These are phyloP conservation scores for Agelaius tricolor DNA, from an alignment of 2,113 vertebrate genomes.

Conservation along the genomic window DNA sequence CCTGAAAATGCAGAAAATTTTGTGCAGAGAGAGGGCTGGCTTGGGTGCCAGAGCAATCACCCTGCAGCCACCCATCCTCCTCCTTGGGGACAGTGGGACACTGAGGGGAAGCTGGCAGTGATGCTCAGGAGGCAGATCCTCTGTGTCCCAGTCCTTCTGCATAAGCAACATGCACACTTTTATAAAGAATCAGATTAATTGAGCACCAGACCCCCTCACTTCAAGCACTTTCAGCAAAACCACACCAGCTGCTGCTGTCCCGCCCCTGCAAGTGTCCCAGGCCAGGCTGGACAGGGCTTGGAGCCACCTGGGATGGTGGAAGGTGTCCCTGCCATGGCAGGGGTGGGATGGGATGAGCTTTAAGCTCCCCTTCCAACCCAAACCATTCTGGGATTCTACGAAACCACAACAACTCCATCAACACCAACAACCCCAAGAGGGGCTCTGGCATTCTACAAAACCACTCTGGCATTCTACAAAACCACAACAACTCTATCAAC, in stretches of 20 bases:
- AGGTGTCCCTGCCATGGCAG: neutral
- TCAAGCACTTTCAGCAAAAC: neutral
- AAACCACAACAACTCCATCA: neutral
- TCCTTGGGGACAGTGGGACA: neutral
- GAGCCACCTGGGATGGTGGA: accelerated
- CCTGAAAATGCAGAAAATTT: neutral
- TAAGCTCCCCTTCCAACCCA: neutral
- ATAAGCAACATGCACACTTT: accelerated
- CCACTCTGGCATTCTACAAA: neutral
- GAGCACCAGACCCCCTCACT: neutral
- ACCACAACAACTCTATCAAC: neutral
- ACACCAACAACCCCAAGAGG: neutral
- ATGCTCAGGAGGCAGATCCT: neutral
- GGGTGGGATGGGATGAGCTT: neutral
- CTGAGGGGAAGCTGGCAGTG: accelerated
- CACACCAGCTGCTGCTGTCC: neutral
- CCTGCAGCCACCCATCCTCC: neutral
- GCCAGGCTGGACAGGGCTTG: neutral
- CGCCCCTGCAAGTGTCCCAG: neutral
- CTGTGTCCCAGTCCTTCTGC: accelerated
- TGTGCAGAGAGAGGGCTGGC: neutral
- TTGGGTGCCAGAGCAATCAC: neutral
- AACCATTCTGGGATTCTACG: accelerated
- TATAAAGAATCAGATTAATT: neutral
- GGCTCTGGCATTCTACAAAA: neutral